Evolutionary conservation across 2,113 vertebrate genomes (phyloP), one percentile per base, ranked within the genome.

Genomic region (Aramus guarauna): DNA sequence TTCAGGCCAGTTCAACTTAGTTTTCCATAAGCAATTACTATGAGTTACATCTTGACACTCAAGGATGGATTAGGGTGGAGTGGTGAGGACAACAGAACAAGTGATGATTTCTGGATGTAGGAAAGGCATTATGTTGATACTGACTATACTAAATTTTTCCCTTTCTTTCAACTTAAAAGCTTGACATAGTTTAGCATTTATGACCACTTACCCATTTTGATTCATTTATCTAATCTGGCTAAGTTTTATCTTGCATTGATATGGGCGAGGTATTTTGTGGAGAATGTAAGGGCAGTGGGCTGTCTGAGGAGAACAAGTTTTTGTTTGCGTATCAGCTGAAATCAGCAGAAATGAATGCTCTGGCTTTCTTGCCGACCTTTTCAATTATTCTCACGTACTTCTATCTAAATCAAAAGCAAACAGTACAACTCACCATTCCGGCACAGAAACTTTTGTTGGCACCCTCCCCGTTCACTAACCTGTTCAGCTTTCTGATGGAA

Each of bases 401-500:
- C 15, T 26, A 17, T 56, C 36, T 60, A 48, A 68, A 74, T 10
- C 26, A 37, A 78, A 86, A 67, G n/a, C 68, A 34, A 73, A 43
- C 7, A 56, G 20, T 19, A 26, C 7, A 43, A 60, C 11, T 41
- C 41, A 59, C 24, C 4, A 1, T 41, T 68, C 22, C 45, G 72
- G 19, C 36, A 73, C 0, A 2, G 5, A 29, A 39, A 29, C 26
- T 73, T 47, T 13, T 41, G 8, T 18, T 47, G 53, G 22, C 3
- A 2, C 23, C 22, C 29, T 43, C 53, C 23, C 37, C 23, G 0
- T 45, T 58, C 77, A 97, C 98, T 96, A 95, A 99, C 99, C 99
- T 99, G 99, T 91, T 99, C 99, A 0, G 99, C 98, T 97, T 99
- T 99, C 98, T 99, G 99, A 96, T 99, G 99, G 97, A 99, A 99